Evolutionary conservation across 2,113 vertebrate species (phyloP), one percentile per base, ranked within the genome.

Genomic region (Helogale parvula): DNA sequence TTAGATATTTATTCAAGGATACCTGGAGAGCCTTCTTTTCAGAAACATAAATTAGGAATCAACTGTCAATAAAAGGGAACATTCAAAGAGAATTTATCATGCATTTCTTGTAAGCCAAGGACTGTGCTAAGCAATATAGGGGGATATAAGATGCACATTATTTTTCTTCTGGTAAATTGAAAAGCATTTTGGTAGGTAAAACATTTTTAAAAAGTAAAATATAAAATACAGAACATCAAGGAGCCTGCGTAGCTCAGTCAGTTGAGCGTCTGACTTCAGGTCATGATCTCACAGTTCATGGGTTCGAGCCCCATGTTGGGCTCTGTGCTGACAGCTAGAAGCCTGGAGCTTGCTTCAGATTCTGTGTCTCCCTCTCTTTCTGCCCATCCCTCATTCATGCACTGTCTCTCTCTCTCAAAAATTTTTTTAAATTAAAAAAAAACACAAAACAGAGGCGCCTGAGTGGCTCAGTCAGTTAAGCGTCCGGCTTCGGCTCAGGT

Each of bases 1-100:
- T 79, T 93, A 85, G 47, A n/a, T 91, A 84, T 81, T 94, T 87
- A 83, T n/a, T 93, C 63, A 92, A n/a, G 10, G 68, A 92, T 50
- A 82, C 15, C 41, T 68, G 38, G 54, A 80, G 72, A 90, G 41
- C 76, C 81, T 52, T 95, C 63, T 31, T 79, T 68, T 27, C 93
- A 52, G 33, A n/a, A 92, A 94, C 80, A 89, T 35, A 89, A 87
- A 66, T 9, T 80, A 92, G n/a, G 15, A 79, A 38, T 92, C 35
- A 89, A 38, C 15, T 80, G 52, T 65, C 29, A 82, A 54, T 57
- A 21, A 84, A 83, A 85, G 25, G 83, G 71, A 96, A 81, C 17
- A 76, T 84, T 96, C 65, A 54, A 77, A 86, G 19, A 93, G 68
- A 52, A 94, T 63, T 57, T 91, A 50, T 63, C 50, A 71, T 4